A percentile compares a stretch with the other conserved stretches of the same genome.
Conservation (phyloP, 2,797 vertebrate species). For the Mormyrus hasselquistii region DNA sequence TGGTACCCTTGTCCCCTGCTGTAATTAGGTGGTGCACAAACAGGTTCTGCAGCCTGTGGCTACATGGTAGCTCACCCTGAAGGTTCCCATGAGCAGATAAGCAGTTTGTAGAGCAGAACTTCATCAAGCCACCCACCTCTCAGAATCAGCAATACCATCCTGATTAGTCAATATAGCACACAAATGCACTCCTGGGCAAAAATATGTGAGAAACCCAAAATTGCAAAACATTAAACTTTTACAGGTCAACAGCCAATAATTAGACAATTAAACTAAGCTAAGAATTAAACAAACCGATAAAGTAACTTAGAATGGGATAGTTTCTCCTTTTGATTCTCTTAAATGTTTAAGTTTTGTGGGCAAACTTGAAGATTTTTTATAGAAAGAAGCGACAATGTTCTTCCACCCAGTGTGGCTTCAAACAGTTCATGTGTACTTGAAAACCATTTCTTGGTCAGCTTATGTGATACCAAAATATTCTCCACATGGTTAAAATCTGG, state of each 20-base stretch:
- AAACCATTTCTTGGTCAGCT: neutral
- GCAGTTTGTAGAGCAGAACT: neutral
- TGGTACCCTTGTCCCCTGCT: conserved; percentile 68
- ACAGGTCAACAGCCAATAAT: neutral
- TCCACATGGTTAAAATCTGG: neutral
- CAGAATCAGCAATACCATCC: neutral
- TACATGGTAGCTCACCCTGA: neutral
- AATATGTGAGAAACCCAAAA: neutral
- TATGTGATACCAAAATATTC: neutral
- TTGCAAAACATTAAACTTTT: neutral
- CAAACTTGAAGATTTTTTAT: neutral
- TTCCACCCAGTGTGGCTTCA: neutral
- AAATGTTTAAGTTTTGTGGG: neutral
- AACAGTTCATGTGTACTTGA: neutral
- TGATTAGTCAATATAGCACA: neutral
- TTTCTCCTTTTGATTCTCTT: neutral
- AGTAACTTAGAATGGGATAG: neutral
- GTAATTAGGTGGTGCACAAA: conserved; percentile 62
- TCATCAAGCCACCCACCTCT: neutral
- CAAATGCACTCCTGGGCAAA: neutral
- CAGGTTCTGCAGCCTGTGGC: neutral
- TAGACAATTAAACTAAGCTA: no score
- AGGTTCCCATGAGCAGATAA: neutral
- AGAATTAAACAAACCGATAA: neutral
- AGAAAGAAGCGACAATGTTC: neutral